These are phyloP conservation scores for Vultur gryphus DNA, from an alignment of 2,797 vertebrate genomes.

Conservation along the genomic window DNA sequence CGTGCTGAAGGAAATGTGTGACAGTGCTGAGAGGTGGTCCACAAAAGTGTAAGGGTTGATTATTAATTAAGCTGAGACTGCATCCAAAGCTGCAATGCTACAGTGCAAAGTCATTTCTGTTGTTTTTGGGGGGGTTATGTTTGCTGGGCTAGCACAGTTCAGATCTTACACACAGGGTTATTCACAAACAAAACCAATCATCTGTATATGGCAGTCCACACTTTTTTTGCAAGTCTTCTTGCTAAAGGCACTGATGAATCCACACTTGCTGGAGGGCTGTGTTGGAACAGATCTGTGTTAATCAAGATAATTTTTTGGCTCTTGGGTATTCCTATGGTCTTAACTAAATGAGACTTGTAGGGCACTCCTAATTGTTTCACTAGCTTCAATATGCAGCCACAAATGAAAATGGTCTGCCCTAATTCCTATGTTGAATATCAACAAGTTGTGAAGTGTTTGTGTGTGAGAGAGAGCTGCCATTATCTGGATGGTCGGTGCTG, in stretches of 20 bases:
- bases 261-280: neutral
- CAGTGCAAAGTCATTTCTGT: neutral
- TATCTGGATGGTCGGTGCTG: neutral
- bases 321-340: neutral
- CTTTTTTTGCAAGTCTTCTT: neutral
- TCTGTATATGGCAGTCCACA: neutral
- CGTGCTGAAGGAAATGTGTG: neutral
- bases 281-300: neutral
- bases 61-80: conserved; percentile 21
- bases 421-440: conserved; percentile 1
- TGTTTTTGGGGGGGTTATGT: neutral
- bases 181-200: neutral
- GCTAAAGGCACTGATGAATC: neutral
- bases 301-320: neutral
- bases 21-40: neutral
- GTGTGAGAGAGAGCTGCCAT: neutral
- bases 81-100: neutral
- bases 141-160: neutral
- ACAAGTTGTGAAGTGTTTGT: neutral
- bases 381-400: neutral
- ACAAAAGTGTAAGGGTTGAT: neutral
- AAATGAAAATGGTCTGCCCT: neutral
- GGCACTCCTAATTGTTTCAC: neutral
- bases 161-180: neutral
- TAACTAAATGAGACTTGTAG: neutral